These are phyloP conservation scores for Notolabrus celidotus DNA, from an alignment of 2,797 vertebrate genomes.

Conservation along the genomic window DNA sequence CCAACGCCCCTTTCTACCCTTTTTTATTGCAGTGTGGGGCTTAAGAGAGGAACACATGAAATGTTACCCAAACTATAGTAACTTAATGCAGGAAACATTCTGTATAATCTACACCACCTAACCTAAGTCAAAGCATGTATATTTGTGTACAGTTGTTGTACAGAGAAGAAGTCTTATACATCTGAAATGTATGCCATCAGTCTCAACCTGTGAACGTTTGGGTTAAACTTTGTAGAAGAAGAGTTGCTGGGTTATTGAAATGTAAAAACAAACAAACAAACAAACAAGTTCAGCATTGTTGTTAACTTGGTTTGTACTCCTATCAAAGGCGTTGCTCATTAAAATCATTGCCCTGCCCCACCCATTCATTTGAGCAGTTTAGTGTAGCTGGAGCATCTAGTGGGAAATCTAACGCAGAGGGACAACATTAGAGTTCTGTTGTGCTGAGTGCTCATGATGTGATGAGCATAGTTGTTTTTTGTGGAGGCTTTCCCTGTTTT, in stretches of 20 bases:
- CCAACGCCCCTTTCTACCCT: too few species aligned
- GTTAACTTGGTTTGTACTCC: conserved; percentile 23
- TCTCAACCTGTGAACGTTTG: conserved; percentile 11
- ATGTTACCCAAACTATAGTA: too few species aligned
- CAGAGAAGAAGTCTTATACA: background rate
- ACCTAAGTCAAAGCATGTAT: background rate
- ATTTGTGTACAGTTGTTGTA: background rate
- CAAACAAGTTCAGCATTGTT: conserved; percentile 10
- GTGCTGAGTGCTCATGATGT: conserved; percentile 17
- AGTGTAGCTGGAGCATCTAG: conserved; percentile 30
- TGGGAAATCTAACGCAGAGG: conserved; percentile 16
- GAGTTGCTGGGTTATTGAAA: conserved; percentile 27
- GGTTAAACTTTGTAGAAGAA: conserved; percentile 12
- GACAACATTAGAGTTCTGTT: conserved; percentile 30
- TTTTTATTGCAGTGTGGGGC: conserved; percentile 7
- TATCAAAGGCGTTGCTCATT: conserved; percentile 48
- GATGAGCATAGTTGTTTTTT: conserved; percentile 44
- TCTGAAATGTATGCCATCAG: conserved; percentile 18
- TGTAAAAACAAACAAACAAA: conserved; percentile 21
- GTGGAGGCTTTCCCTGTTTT: conserved; percentile 47
- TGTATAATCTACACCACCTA: background rate
- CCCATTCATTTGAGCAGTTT: conserved; percentile 44
- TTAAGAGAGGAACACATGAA: too few species aligned
- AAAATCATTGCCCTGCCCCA: conserved; percentile 30
- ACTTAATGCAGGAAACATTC: background rate